phyloP scores from a whole-genome alignment of 2,797 vertebrate genomes.

The Sebastes nivosus region DNA sequence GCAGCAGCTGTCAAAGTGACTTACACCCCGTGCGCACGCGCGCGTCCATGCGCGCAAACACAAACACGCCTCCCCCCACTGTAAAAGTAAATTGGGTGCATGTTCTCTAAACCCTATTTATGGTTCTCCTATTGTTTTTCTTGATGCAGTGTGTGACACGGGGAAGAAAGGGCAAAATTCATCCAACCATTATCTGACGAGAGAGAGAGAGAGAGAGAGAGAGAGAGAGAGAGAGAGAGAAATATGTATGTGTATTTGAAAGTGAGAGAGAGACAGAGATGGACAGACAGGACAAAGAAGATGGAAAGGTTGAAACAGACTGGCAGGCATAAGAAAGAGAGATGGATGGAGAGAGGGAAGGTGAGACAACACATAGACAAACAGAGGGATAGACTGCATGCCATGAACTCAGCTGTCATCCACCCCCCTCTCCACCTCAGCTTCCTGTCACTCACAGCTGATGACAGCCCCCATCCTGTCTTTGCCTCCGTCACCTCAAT shows the following conservation, averaged over 20 bases:
- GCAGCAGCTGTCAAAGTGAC: constrained; percentile 75
- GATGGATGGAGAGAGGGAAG: constrained; percentile 33
- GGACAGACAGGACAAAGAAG: constrained; percentile 48
- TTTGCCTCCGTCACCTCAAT: constrained; percentile 79
- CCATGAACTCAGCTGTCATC: constrained; percentile 65
- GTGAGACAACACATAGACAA: constrained; percentile 55
- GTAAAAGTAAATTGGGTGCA: constrained; percentile 78
- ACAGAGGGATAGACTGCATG: constrained; percentile 57
- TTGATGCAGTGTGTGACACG: constrained; percentile 68
- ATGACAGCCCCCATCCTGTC: constrained; percentile 77
- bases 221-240: neutral
- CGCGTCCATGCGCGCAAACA: neutral
- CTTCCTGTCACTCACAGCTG: constrained; percentile 76
- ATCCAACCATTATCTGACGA: constrained; percentile 45
- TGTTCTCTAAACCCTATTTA: constrained; percentile 79
- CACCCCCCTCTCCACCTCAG: constrained; percentile 5
- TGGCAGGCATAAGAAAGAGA: constrained; percentile 60
- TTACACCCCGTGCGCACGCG: constrained; percentile 24
- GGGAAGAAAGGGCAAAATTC: constrained; percentile 65
- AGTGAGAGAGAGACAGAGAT: constrained; percentile 14
- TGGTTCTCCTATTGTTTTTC: constrained; percentile 73
- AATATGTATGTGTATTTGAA: constrained; percentile 7
- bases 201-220: neutral
- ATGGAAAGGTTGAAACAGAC: constrained; percentile 57
- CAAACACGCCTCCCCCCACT: constrained; percentile 45